Base-by-base conservation (phyloP, 1,140 invertebrate genomes). In the Drosophila equinoxialis region DNA sequence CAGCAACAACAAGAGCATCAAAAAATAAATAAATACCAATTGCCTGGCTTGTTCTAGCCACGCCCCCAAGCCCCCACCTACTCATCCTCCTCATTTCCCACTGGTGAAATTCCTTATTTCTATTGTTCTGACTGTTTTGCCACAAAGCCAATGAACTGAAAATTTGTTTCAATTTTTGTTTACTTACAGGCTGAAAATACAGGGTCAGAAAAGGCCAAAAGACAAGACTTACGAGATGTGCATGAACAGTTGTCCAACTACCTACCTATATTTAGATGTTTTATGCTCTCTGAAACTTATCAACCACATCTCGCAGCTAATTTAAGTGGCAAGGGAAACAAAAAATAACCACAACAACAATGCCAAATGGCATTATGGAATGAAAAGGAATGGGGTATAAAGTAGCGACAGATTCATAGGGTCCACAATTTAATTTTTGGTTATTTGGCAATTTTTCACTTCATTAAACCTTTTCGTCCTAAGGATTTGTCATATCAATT, bases 391-490 rank as follows among this genome's bases (percentile, higher is more conserved):
- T 11, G 11, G 11, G 11, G 11, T 1, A 51, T 8, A 51, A 11
- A 10, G 17, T 7, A 20, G 20, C 45, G 8, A 10, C 17, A 48
- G 45, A 23, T 59, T 59, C 35, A 37, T 37, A 20, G n/a, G 35
- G 57, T 59, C 33, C 83, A 67, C 72, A 83, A 30, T 89, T 87
- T 86, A 87, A 86, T 86, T 86, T 86, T 86, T 86, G 83, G 83
- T 86, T 86, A 86, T 86, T 80, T 86, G 72, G 83, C 83, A 87
- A 87, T 86, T 86, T 86, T 86, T 87, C 83, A 86, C 83, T 86
- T 87, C 83, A 86, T 86, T 86, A 79, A 86, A 86, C 83, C 55
- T 69, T 79, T 86, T 74, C 55, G 65, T 39, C n/a, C 14, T 55
- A 65, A 62, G 76, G 83, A 74, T 79, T 86, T 86, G 83, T 86